phyloP scores from a whole-genome alignment of 2,888 invertebrate genomes.

The Shargacucullia verbasci region DNA sequence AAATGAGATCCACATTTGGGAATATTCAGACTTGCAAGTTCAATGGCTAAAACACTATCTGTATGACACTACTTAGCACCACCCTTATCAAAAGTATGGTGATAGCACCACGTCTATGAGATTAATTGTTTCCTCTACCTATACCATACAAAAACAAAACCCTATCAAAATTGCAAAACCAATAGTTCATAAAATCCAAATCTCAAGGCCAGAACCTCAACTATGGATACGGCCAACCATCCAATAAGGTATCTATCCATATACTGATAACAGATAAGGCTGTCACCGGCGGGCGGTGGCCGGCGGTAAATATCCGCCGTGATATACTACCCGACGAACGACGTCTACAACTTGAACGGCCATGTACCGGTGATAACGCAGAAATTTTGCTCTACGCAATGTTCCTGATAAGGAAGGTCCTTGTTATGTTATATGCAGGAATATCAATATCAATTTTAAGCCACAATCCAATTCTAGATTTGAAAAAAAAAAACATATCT shows the following conservation, averaged over 20 bases:
- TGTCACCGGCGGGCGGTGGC: constrained; percentile 83
- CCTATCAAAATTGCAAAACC: too few species aligned
- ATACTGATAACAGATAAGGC: constrained; percentile 88
- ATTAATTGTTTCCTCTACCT: too few species aligned
- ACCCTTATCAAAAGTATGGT: too few species aligned
- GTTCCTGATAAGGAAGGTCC: constrained; percentile 38
- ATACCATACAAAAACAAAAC: too few species aligned
- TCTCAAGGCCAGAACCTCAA: constrained; percentile 65
- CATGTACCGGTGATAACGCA: constrained; percentile 55
- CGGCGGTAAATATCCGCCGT: constrained; percentile 79
- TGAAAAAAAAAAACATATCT: too few species aligned
- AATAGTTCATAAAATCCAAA: constrained; percentile 35
- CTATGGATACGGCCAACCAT: constrained; percentile 75
- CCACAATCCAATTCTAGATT: too few species aligned
- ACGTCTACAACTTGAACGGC: constrained; percentile 64
- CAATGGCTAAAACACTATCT: too few species aligned
- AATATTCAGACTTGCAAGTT: too few species aligned
- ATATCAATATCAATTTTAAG: too few species aligned
- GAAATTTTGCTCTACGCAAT: constrained; percentile 49
- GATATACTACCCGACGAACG: constrained; percentile 78
- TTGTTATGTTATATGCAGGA: not conserved
- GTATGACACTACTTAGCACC: too few species aligned
- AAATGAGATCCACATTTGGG: too few species aligned
- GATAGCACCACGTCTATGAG: too few species aligned
- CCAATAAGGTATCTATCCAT: constrained; percentile 78